A percentile compares a stretch with the other conserved stretches of the same genome.
Conservation (phyloP, 2,888 invertebrate species). For the Colletes collaris region DNA sequence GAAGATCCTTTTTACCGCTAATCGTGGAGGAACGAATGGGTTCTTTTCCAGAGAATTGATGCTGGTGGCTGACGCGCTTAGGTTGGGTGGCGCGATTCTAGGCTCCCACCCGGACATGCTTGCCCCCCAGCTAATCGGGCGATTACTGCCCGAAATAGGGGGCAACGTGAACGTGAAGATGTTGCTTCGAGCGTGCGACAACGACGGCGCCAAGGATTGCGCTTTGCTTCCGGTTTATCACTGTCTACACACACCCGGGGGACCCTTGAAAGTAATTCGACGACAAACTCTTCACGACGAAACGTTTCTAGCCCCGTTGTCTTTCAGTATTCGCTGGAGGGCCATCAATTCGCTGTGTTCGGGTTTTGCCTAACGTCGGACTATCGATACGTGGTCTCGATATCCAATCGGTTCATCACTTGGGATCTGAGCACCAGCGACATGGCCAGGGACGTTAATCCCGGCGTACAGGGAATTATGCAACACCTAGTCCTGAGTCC, state of each 20-base stretch:
- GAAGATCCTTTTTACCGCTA: too few relatives aligned
- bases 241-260: conserved; percentile 99
- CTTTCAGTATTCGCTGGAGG: conserved; percentile 95
- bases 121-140: conserved; percentile 95
- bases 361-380: conserved; percentile 95
- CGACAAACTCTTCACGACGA: too few relatives aligned
- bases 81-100: conserved; percentile 96
- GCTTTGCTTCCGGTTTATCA: conserved; percentile 96
- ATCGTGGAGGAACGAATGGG: too few relatives aligned
- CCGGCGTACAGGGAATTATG: conserved; percentile 98
- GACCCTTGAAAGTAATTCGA: conserved; percentile 92
- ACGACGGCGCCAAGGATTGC: conserved; percentile 94
- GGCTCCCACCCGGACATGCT: conserved; percentile 97
- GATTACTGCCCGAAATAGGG: conserved; percentile 95
- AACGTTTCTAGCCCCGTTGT: neutral
- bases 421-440: conserved; percentile 99
- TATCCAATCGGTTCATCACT: conserved; percentile 98
- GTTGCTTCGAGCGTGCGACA: conserved; percentile 95
- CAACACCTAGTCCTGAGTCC: conserved; percentile 95
- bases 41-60: conserved; percentile 89
- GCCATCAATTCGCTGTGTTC: conserved; percentile 98
- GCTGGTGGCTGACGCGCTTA: conserved; percentile 96
- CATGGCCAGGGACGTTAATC: conserved; percentile 95
- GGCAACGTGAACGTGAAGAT: conserved; percentile 92
- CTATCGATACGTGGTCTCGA: conserved; percentile 96